phyloP scores from a whole-genome alignment of 1,140 invertebrate species.

The Pseudobourletiella spinata region DNA sequence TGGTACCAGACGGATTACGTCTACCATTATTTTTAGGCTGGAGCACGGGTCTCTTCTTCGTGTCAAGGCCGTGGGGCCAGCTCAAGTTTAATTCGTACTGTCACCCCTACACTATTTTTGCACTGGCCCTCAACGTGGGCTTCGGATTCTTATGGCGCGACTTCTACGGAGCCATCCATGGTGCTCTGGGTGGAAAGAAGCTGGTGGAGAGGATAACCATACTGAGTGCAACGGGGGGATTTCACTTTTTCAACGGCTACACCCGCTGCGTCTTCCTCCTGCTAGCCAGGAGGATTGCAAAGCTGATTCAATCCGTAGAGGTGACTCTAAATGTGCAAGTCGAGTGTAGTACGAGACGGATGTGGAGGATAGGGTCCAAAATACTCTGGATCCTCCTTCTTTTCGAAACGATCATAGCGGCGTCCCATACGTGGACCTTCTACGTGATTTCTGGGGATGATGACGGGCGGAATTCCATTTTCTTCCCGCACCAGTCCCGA shows the following conservation, averaged over 20 bases:
- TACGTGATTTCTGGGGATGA: no score
- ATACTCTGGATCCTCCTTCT: no score
- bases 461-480: no score
- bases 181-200: background rate
- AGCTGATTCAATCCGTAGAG: background rate
- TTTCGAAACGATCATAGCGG: no score
- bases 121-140: background rate
- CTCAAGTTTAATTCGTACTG: background rate
- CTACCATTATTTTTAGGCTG: background rate
- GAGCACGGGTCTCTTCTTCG: background rate
- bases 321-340: no score
- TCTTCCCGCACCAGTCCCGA: background rate
- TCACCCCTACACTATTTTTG: background rate
- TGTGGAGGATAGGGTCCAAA: no score
- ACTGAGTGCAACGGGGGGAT: background rate
- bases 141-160: background rate
- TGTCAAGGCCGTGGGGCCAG: background rate
- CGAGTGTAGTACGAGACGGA: no score
- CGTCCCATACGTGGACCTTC: no score
- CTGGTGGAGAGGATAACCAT: background rate
- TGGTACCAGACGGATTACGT: slow-evolving; percentile 1
- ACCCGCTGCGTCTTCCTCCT: slow-evolving; percentile 1
- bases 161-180: background rate
- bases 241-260: background rate
- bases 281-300: background rate